Base-by-base conservation (phyloP, 1,140 invertebrate genomes). In the Zaprionus lachaisei region DNA sequence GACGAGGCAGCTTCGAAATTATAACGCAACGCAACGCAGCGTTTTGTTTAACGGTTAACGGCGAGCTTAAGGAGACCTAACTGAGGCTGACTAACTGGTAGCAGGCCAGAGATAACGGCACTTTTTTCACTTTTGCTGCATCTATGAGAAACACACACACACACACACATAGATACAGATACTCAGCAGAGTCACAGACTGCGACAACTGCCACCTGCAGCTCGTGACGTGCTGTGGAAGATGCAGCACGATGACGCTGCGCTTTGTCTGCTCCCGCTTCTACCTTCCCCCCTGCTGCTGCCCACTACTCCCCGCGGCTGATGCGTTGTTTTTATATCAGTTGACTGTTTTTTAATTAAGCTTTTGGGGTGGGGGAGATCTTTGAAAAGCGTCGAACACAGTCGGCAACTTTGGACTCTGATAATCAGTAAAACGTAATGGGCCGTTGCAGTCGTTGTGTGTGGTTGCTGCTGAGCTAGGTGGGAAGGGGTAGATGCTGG, bases 41-140 rank as follows among this genome's bases (percentile, higher is more conserved):
- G 67, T 85, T 79, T 85, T 86, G 79, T 85, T 80, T 85, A 85
- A 85, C 82, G 82, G 82, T 85, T 85, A 70, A 24, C 61, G 79
- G 62, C 58, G 64, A 67, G 55, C 68, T 67, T 76, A 79, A 81
- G 71, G 51, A 70, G 75, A 72, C 22, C 61, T 61, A 63, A 31
- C 54, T n/a, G 44, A 61, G 31, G 31, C 24, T 47, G 17, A 15
- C 37, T 34, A 34, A 34, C 31, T 34, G 31, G 31, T 34, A 31
- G 12, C 63, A 31, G 79, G 34, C 79, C 49, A 14, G 24, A 14
- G 44, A 58, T 60, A 86, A 86, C 83, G 83, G 83, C 47, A 77
- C 83, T 71, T 86, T 71, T 86, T 85, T 86, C 83, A 86, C 83
- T 85, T 85, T 85, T 80, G 79, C 56, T 81, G 79, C 83, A 77